A percentile compares a stretch with the other conserved stretches of the same genome.
Conservation (phyloP, 37 sponge, comb jelly and placozoan genomes). For the Cladorhizidae sp. region DNA sequence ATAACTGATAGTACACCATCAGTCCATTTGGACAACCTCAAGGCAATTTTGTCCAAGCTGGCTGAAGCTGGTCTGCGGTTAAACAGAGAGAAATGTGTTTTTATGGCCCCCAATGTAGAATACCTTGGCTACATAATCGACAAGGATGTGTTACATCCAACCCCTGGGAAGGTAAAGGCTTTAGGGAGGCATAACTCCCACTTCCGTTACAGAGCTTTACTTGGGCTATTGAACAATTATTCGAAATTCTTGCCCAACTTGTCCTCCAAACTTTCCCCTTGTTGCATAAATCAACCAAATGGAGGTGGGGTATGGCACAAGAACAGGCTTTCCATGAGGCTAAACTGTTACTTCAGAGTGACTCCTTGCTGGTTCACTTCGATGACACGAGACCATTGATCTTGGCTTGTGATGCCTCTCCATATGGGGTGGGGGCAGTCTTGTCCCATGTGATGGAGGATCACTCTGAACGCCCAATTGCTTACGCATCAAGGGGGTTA, state of each 20-base stretch:
- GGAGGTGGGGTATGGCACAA: not conserved
- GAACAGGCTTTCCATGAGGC: conserved; percentile 22
- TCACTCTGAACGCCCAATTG: not conserved
- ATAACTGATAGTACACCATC: no score
- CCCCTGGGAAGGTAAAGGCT: not conserved
- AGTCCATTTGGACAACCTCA: no score
- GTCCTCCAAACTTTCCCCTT: not conserved
- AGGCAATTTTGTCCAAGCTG: no score
- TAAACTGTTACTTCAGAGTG: conserved; percentile 22
- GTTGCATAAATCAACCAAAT: not conserved
- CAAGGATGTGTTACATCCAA: not conserved
- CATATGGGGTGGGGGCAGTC: conserved; percentile 46
- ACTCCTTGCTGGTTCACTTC: conserved; percentile 28
- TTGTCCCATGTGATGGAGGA: conserved; percentile 16
- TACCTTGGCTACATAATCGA: not conserved
- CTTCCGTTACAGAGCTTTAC: not conserved
- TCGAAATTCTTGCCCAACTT: not conserved
- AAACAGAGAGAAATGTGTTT: no score
- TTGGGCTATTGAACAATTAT: not conserved
- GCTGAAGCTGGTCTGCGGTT: no score
- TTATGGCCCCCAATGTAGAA: no score
- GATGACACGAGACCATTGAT: conserved; percentile 29
- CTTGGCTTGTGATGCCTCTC: conserved; percentile 54
- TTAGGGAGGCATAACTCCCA: not conserved
- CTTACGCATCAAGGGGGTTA: conserved; percentile 1